Evolutionary conservation across 2,888 invertebrate species (phyloP).

Genomic region (Zygothrica quintamaculata): DNA sequence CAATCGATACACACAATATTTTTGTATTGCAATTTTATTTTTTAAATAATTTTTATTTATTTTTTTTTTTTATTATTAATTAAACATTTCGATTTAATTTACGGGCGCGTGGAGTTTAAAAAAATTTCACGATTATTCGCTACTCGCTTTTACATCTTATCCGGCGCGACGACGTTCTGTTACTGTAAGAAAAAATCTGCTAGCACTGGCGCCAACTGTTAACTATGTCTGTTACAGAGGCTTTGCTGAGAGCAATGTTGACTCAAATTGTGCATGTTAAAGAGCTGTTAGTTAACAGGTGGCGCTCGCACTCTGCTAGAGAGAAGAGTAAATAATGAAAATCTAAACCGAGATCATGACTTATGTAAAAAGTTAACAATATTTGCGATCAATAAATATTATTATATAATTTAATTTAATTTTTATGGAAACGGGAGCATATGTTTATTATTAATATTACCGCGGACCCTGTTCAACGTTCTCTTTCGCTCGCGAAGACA

Average conservation of each 20-base stretch:
- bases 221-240: conserved; percentile 42
- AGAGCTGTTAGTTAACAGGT: conserved; percentile 51
- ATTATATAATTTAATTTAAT: not conserved
- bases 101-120: conserved; percentile 44
- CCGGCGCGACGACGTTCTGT: conserved; percentile 56
- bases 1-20: conserved; percentile 36
- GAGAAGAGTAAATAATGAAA: not conserved
- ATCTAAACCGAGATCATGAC: no score
- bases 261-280: conserved; percentile 59
- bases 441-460: conserved; percentile 35
- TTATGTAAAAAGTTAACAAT: no score
- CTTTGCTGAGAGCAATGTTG: conserved; percentile 26
- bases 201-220: conserved; percentile 59
- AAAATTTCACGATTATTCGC: conserved; percentile 41
- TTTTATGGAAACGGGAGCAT: conserved; percentile 27
- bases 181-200: conserved; percentile 48
- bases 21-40: conserved; percentile 34
- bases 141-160: conserved; percentile 52
- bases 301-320: conserved; percentile 38
- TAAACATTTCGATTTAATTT: conserved; percentile 44
- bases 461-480: conserved; percentile 36
- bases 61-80: conserved; percentile 37
- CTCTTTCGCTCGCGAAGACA: conserved; percentile 40
- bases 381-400: not conserved
- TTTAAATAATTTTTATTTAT: conserved; percentile 13